These are phyloP conservation scores for Oreortyx pictus DNA, from an alignment of 2,797 vertebrate species.

Conservation along the genomic window DNA sequence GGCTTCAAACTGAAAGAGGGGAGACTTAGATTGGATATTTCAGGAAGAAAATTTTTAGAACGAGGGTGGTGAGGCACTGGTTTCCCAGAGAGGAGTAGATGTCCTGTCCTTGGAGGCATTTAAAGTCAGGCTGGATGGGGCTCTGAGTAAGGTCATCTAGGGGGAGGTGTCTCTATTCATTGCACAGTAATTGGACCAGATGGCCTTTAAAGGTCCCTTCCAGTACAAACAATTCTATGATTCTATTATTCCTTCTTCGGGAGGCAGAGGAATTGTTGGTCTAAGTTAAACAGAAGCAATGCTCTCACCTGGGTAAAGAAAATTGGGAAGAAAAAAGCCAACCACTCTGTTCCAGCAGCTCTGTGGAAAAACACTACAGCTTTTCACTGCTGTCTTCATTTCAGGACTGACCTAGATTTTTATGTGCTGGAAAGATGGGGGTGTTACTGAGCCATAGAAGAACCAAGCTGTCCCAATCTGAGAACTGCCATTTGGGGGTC, in stretches of 20 bases:
- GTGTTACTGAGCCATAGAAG: background rate
- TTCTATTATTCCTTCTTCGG: background rate
- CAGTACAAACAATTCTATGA: too few species aligned
- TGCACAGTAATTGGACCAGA: too few species aligned
- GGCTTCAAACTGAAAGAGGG: too few species aligned
- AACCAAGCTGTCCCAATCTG: background rate
- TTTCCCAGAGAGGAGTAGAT: too few species aligned
- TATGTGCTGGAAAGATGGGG: background rate
- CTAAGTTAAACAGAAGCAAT: background rate
- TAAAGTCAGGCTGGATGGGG: too few species aligned
- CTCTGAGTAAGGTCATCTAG: too few species aligned
- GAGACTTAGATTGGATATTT: too few species aligned
- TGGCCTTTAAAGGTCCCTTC: too few species aligned
- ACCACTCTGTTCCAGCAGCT: background rate
- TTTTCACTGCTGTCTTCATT: constrained; percentile 33
- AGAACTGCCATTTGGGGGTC: background rate
- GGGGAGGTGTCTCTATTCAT: too few species aligned
- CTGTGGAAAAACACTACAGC: constrained; percentile 41
- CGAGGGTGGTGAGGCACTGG: too few species aligned
- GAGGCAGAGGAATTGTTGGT: background rate
- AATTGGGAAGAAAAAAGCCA: background rate
- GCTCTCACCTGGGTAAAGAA: background rate
- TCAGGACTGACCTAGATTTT: constrained; percentile 56
- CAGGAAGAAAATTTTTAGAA: too few species aligned
- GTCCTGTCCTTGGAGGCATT: too few species aligned